A percentile compares a stretch with the other conserved stretches of the same genome.
Evolutionary conservation across 2,113 vertebrate species (phyloP).

Genomic region (Manacus vitellinus): DNA sequence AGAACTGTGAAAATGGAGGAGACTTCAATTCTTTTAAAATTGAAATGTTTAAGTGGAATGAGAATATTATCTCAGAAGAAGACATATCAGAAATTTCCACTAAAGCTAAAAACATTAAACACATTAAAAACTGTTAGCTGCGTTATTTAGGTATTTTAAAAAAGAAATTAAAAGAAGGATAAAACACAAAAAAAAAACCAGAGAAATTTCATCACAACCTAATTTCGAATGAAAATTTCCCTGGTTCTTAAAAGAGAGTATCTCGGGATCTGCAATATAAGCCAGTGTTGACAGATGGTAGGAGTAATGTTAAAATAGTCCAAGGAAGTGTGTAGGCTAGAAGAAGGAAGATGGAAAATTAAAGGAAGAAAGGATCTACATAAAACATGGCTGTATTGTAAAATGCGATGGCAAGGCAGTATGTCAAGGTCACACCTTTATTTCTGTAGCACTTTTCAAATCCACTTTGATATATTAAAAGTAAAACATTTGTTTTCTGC

Average conservation of each 20-base stretch:
- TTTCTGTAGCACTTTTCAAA: not conserved
- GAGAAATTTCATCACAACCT: not conserved
- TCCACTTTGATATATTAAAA: not conserved
- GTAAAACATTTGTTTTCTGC: not conserved
- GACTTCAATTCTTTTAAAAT: not conserved
- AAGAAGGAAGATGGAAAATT: conserved; percentile 17
- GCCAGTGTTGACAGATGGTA: conserved; percentile 11
- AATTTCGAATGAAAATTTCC: conserved; percentile 12
- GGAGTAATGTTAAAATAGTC: conserved; percentile 18
- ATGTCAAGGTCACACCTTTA: not conserved
- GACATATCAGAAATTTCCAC: not conserved
- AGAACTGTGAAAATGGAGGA: not conserved
- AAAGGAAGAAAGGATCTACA: not conserved
- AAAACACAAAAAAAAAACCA: not conserved
- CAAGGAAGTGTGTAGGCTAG: not conserved
- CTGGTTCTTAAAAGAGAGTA: not conserved
- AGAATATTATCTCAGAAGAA: not conserved
- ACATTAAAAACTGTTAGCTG: not conserved
- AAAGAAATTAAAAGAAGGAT: not conserved
- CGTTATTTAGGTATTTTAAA: not conserved
- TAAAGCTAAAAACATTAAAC: not conserved
- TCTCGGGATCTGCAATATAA: not conserved
- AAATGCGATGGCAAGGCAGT: not conserved
- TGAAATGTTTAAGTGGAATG: not conserved
- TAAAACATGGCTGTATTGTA: not conserved